phyloP scores from a whole-genome alignment of 2,797 vertebrate genomes.

The Lepidocolaptes lacrymiger region DNA sequence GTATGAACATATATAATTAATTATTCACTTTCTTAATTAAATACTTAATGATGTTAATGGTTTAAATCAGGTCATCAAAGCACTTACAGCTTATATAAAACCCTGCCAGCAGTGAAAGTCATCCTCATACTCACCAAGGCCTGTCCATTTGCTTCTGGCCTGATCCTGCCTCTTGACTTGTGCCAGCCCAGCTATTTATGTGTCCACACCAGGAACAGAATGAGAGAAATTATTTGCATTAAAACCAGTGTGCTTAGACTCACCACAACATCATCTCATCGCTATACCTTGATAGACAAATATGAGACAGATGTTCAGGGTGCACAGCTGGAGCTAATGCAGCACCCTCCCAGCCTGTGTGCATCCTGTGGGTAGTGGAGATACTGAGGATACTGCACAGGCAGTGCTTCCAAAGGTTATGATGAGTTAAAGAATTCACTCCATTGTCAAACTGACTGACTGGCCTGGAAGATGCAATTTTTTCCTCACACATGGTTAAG shows the following conservation, averaged over 20 bases:
- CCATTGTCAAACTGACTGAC: rapidly evolving
- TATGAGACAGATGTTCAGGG: background rate
- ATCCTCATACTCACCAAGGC: background rate
- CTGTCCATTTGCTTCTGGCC: background rate
- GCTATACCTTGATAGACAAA: background rate
- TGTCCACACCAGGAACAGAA: background rate
- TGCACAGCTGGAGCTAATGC: background rate
- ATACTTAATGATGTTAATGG: background rate
- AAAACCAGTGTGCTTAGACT: background rate
- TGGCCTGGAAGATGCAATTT: background rate
- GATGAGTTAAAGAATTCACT: background rate
- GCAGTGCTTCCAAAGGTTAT: background rate
- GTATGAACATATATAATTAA: slow-evolving; percentile 13
- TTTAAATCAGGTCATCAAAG: background rate
- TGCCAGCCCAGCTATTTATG: background rate
- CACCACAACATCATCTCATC: background rate
- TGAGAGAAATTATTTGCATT: background rate
- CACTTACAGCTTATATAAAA: background rate
- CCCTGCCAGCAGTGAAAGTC: background rate
- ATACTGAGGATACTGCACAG: background rate
- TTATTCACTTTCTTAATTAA: slow-evolving; percentile 55
- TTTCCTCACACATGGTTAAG: background rate
- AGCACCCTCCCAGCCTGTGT: background rate
- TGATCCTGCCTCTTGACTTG: background rate
- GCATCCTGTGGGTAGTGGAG: rapidly evolving